A percentile compares a stretch with the other conserved stretches of the same genome.
These are phyloP conservation scores for Holotrichia oblita DNA, from an alignment of 1,140 invertebrate genomes.

Conservation along the genomic window DNA sequence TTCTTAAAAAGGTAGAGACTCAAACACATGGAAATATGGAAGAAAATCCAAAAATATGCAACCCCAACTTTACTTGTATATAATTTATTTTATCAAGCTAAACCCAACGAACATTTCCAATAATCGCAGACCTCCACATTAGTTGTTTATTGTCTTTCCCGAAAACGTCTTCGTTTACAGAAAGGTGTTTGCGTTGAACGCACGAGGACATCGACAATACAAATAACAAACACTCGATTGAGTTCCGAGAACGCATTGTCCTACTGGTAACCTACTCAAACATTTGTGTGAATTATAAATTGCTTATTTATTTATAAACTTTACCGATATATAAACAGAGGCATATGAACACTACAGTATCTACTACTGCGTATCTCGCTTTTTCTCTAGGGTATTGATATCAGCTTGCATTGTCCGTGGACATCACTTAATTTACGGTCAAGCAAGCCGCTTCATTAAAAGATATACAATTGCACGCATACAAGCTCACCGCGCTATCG, in stretches of 20 bases:
- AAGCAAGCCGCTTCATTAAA: background rate
- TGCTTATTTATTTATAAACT: background rate
- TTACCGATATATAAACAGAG: background rate
- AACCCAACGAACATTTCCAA: background rate
- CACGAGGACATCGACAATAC: slow-evolving; percentile 10
- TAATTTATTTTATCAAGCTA: too few species aligned
- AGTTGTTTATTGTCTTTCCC: slow-evolving; percentile 3
- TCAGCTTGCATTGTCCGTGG: background rate
- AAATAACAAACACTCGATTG: background rate
- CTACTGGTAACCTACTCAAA: slow-evolving; percentile 14
- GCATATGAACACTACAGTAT: background rate
- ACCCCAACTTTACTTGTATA: too few species aligned
- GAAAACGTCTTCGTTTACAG: background rate
- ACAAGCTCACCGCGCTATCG: background rate
- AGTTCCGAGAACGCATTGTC: background rate
- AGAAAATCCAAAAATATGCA: too few species aligned
- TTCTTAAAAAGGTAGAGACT: too few species aligned
- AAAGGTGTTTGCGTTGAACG: slow-evolving; percentile 16
- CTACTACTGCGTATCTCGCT: background rate
- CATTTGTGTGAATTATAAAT: slow-evolving; percentile 9
- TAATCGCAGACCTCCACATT: background rate
- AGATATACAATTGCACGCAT: background rate
- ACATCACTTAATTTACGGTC: background rate
- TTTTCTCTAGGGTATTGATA: background rate
- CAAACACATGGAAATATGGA: too few species aligned